These are phyloP conservation scores for Watsonalla cultraria DNA, from an alignment of 2,888 invertebrate genomes.

Conservation along the genomic window DNA sequence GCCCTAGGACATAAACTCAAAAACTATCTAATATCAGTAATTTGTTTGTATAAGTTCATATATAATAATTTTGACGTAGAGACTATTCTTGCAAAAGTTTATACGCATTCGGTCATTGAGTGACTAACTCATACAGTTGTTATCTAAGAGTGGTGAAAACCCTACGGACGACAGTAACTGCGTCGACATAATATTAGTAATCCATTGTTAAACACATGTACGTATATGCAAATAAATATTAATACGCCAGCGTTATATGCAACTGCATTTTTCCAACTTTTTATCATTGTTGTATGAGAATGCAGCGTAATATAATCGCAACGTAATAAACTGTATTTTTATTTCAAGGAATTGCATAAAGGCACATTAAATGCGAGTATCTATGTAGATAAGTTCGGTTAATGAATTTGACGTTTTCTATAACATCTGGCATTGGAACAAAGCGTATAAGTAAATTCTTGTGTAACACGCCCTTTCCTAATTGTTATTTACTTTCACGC, in stretches of 20 bases:
- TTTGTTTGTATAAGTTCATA: too few species aligned
- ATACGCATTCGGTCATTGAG: too few species aligned
- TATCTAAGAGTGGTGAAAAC: constrained; percentile 8
- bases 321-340: constrained; percentile 21
- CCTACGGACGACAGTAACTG: constrained; percentile 12
- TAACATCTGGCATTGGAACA: constrained; percentile 48
- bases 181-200: constrained; percentile 39
- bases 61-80: too few species aligned
- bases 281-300: constrained; percentile 28
- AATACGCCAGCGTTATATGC: constrained; percentile 50
- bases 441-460: constrained; percentile 40
- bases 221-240: constrained; percentile 61
- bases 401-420: constrained; percentile 33
- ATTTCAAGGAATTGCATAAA: constrained; percentile 22
- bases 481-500: constrained; percentile 51
- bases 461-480: constrained; percentile 15
- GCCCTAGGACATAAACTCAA: too few species aligned
- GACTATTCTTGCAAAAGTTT: too few species aligned
- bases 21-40: too few species aligned
- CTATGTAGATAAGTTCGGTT: constrained; percentile 29
- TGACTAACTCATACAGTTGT: too few species aligned
- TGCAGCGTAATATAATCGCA: constrained; percentile 18
- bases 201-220: constrained; percentile 51
- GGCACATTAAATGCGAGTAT: constrained; percentile 25
- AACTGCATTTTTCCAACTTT: constrained; percentile 46